Evolutionary conservation across 2,888 invertebrate species (phyloP).

Genomic region (Cheilosia grossa): DNA sequence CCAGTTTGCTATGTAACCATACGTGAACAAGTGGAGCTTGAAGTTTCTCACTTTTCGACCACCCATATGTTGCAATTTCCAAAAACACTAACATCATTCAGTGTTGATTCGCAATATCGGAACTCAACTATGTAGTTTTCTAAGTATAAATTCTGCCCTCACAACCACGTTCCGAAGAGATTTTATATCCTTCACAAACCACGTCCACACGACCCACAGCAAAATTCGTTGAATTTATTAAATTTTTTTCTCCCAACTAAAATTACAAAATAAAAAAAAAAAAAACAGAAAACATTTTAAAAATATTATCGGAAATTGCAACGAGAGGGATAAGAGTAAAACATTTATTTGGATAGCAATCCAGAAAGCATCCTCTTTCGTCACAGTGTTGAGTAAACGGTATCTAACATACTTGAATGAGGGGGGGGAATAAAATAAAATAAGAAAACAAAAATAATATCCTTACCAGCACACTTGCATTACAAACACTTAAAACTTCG

Average conservation of each 20-base stretch:
- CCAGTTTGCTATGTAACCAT: no score
- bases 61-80: no score
- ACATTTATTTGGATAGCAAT: slow-evolving; percentile 43
- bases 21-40: no score
- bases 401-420: slow-evolving; percentile 18
- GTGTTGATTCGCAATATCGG: background rate
- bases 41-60: no score
- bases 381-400: slow-evolving; percentile 13
- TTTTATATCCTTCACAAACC: background rate
- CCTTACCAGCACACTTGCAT: slow-evolving; percentile 20
- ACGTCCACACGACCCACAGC: background rate
- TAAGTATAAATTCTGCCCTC: background rate
- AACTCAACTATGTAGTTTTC: background rate
- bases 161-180: background rate
- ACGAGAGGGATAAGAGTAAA: background rate
- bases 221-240: background rate
- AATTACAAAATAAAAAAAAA: background rate
- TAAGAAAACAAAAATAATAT: slow-evolving; percentile 24
- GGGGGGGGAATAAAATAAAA: background rate
- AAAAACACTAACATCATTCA: no score
- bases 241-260: background rate
- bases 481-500: slow-evolving; percentile 27
- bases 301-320: background rate
- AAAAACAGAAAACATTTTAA: background rate
- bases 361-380: slow-evolving; percentile 34